A percentile compares a stretch with the other conserved stretches of the same genome.
phyloP scores from a whole-genome alignment of 2,888 invertebrate genomes.

The Plebejus melissa region DNA sequence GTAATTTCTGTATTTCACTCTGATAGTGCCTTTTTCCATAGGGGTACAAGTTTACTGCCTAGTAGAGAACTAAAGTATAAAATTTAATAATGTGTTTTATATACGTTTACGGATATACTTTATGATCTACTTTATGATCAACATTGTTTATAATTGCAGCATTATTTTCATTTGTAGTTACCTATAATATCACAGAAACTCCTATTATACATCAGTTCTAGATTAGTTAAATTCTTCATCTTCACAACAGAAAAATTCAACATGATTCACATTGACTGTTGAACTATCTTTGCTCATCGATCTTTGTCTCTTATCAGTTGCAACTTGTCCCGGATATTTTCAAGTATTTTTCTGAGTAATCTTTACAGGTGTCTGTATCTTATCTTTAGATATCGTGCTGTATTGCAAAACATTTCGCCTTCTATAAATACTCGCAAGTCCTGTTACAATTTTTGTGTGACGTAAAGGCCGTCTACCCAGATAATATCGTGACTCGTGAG shows the following conservation, averaged over 20 bases:
- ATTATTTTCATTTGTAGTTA: too few species aligned
- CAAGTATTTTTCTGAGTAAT: conserved; percentile 5
- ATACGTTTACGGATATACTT: not conserved
- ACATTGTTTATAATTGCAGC: not conserved
- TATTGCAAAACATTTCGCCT: conserved; percentile 10
- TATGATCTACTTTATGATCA: not conserved
- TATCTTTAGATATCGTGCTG: not conserved
- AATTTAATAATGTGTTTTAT: too few species aligned
- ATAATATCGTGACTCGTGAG: not conserved
- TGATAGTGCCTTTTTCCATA: conserved; percentile 10
- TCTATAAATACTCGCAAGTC: conserved; percentile 12
- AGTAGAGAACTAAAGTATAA: not conserved
- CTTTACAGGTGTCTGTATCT: not conserved
- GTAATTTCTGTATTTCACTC: not conserved
- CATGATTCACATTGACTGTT: too few species aligned
- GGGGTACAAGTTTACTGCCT: not conserved
- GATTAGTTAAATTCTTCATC: too few species aligned
- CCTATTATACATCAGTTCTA: too few species aligned
- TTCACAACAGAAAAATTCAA: too few species aligned
- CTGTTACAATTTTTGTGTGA: conserved; percentile 21
- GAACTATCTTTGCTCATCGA: too few species aligned
- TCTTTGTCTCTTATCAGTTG: not conserved
- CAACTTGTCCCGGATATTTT: not conserved
- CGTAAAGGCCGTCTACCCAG: conserved; percentile 14
- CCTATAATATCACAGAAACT: too few species aligned